Conservation (phyloP, 2,888 invertebrate genomes). For the Margaritifera margaritifera region DNA sequence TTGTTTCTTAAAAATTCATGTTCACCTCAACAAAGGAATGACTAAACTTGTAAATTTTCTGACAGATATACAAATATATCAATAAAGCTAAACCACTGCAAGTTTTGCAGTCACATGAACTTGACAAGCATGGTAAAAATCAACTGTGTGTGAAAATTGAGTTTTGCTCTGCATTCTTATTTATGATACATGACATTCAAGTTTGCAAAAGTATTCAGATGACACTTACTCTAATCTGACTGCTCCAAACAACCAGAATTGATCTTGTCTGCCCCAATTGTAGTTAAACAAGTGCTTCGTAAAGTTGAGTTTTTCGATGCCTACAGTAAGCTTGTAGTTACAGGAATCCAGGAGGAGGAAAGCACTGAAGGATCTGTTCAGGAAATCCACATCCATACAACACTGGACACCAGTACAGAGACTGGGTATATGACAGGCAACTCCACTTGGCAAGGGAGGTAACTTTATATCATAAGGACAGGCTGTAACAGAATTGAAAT, state of each 20-base stretch:
- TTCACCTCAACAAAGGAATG: no score
- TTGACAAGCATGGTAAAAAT: no score
- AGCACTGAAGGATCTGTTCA: constrained; percentile 16
- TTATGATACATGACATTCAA: no score
- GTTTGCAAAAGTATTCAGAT: neutral
- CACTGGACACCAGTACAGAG: neutral
- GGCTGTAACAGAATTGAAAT: constrained; percentile 3
- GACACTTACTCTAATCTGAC: constrained; percentile 4
- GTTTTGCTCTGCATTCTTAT: no score
- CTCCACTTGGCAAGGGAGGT: constrained; percentile 5
- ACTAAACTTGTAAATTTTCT: no score
- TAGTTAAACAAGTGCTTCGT: constrained; percentile 5
- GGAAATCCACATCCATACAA: neutral
- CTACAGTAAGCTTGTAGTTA: constrained; percentile 22
- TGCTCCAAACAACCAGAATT: constrained; percentile 5
- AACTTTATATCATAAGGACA: constrained; percentile 15
- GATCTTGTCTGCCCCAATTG: constrained; percentile 10
- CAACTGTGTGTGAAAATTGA: no score
- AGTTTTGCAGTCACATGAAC: no score
- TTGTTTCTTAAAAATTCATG: no score
- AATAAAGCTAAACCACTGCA: no score
- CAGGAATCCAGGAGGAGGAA: constrained; percentile 27
- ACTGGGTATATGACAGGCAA: constrained; percentile 16
- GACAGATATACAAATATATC: no score
- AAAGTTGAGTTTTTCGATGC: constrained; percentile 21